Percentiles rank a stretch among this genome's conserved stretches.
phyloP scores from a whole-genome alignment of 2,113 vertebrate species.

The human (Homo sapiens) region GRCh38 chr15:30910501-30911000 shows the following conservation, averaged over 20 bases:
- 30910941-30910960: not conserved
- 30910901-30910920: not conserved
- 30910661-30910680: slow-evolving; percentile 93
- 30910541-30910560: not conserved
- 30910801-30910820: slow-evolving; percentile 93
- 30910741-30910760: slow-evolving; percentile 90
- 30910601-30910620: slow-evolving; percentile 86
- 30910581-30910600: not conserved
- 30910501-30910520: not conserved
- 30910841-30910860: not conserved
- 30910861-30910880: too few species aligned
- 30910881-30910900: not conserved
- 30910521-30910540: not conserved
- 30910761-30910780: slow-evolving; percentile 85
- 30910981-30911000: not conserved
- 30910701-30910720: slow-evolving; percentile 88
- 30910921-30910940: not conserved
- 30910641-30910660: slow-evolving; percentile 92
- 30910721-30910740: slow-evolving; percentile 90
- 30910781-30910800: slow-evolving; percentile 82
- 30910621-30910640: slow-evolving; percentile 90
- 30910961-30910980: not conserved
- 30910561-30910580: not conserved
- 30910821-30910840: not conserved
- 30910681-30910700: slow-evolving; percentile 92